Evolutionary conservation across 37 sponge, comb jelly and placozoan genomes (phyloP).

Genomic region (Mnemiopsis leidyi): DNA sequence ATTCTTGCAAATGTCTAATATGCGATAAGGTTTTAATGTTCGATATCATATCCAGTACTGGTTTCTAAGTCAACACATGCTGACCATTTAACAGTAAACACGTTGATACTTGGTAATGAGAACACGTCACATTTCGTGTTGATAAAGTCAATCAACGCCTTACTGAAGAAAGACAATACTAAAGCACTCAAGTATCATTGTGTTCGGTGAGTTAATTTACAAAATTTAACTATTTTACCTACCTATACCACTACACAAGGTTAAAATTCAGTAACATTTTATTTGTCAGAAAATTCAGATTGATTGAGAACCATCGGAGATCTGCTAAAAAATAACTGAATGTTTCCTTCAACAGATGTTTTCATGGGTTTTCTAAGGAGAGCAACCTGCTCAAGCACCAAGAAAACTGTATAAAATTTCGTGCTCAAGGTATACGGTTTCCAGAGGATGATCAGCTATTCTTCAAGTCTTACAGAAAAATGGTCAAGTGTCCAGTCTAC

Average conservation of each 20-base stretch:
- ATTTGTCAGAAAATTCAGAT: too few relatives aligned
- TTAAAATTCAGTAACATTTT: too few relatives aligned
- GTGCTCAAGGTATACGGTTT: neutral
- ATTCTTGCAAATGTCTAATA: too few relatives aligned
- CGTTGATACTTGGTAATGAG: neutral
- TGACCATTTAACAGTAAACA: neutral
- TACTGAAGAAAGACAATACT: slow-evolving; percentile 5
- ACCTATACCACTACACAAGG: too few relatives aligned
- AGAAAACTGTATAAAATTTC: neutral
- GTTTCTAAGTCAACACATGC: neutral
- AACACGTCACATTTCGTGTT: slow-evolving; percentile 42
- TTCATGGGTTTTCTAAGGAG: neutral
- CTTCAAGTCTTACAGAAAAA: neutral
- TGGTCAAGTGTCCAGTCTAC: neutral
- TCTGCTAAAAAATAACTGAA: too few relatives aligned
- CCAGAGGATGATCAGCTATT: neutral
- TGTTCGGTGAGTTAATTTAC: too few relatives aligned
- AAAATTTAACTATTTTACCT: too few relatives aligned
- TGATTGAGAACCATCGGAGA: too few relatives aligned
- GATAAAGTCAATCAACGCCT: slow-evolving; percentile 25
- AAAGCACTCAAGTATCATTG: neutral
- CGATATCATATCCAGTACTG: neutral
- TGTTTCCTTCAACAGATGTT: neutral
- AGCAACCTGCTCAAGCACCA: neutral
- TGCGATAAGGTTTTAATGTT: too few relatives aligned